Evolutionary conservation across 2,797 vertebrate species (phyloP), one percentile per base, ranked within the genome.

Genomic region (Falco berigora): DNA sequence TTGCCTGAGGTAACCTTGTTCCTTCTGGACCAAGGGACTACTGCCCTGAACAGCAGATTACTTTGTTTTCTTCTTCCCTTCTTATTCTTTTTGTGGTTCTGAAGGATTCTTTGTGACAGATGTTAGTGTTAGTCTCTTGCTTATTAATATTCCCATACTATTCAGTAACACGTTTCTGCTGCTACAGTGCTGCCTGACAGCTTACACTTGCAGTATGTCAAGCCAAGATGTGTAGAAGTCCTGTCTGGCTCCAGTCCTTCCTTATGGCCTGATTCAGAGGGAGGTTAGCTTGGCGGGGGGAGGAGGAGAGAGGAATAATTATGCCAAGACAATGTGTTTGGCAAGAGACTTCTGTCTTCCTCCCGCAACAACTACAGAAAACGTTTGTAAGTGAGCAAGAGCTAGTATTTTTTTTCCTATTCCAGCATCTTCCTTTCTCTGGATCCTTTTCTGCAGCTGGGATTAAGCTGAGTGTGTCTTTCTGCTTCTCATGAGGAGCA

Each of bases 161-260:
- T n/a, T 76, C 75, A 78, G 72, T 50, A 80, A 86, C 86, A 72
- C 1, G 0, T 93, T 95, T 74, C 72, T 95, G 78, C 66, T 95
- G 92, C 92, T 95, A 38, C 66, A 72, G 38, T 40, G 25, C 86
- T 94, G 86, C 95, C 86, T 93, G 84, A 91, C 92, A 95, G 90
- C 66, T 97, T 91, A 87, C 58, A 6, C 87, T 92, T 42, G 66
- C 81, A 75, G 84, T 25, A 36, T 38, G 44, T 47, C 0, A 16
- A 93, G 94, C 94, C 94, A 95, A 94, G 90, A 93, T 86, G 84
- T 42, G 92, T 93, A 92, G 88, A 92, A 95, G 94, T 94, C 78
- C 85, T 94, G 72, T 86, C 88, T 96, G 95, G 88, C 92, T 96
- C 68, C 38, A 15, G 59, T 95, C 78, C 84, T 96, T 92, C 93